Base-by-base conservation (phyloP, 2,888 invertebrate genomes). In the Papilio elwesi region DNA sequence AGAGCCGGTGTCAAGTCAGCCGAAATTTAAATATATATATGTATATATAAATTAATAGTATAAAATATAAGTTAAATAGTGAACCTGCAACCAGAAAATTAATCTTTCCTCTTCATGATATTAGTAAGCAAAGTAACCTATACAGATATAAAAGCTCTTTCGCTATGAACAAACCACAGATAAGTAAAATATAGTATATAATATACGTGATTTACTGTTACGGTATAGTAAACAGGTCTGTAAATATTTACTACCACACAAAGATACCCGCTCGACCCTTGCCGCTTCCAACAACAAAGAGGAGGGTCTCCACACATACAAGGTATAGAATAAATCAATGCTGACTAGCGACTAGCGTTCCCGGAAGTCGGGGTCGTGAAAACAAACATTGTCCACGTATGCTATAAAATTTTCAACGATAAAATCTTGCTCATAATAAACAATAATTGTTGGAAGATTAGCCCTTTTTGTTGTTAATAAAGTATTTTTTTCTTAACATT, bases 271-370 rank as follows among this genome's bases (percentile, higher is more conserved):
- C 9, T 38, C 43, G 13, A 8, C 59, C 59, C 38, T n/a, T 38
- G 9, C 43, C n/a, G 5, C 10, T 9, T n/a, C 9, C 10, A 59
- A 59, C 38, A 59, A 43, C 59, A 59, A 38, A 57, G 57, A 36
- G 57, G 57, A 57, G 57, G 57, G 57, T 57, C 26, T 2, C 26
- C 53, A 55, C 57, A 57, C 38, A 57, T 57, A 7, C 57, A 57
- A 11, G 26, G n/a, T 57, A 38, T 36, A 57, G 5, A 13, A 38
- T 57, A 57, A 57, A 57, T 57, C 57, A 36, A 36, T 57, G 36
- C 36, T 57, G 36, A 38, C 36, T 57, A 8, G 13, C 13, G 8
- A 57, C 38, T 57, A 38, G 12, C 7, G 3, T 43, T 43, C 36
- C 38, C 13, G 57, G 57, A 57, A 7, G 13, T 36, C 38, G 38